Evolutionary conservation across 2,888 invertebrate species (phyloP), one percentile per base, ranked within the genome.

Genomic region (Sinodicranocentrus sp.): DNA sequence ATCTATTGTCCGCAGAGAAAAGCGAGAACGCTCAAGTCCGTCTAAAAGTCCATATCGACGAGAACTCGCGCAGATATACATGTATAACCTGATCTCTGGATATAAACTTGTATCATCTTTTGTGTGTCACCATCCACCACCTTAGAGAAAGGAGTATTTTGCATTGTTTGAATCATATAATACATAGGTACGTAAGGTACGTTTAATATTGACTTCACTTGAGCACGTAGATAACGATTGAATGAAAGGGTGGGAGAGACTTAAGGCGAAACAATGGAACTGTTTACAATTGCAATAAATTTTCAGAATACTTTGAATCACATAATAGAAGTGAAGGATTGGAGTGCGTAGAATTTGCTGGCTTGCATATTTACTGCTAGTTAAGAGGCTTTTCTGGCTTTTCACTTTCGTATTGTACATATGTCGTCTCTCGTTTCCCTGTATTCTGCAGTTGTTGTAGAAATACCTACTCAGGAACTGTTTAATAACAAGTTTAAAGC

Each of bases 221-320:
- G 6, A 39, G 39, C 13, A 39, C 13, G 48, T 48, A 48, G 48
- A 48, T n/a, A 48, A 48, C 48, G 5, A 48, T 48, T 48, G 48
- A 48, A 48, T 3, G 5, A 3, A 48, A 48, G 48, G 15, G 48
- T 48, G n/a, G 48, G 15, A n/a, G 15, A n/a, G 15, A 39, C 39
- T 65, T 28, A 28, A 67, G 43, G 43, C 19, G 2, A 43, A 67
- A 67, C 67, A 67, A 67, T 67, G 39, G 67, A 19, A 17, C 19
- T 67, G 67, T 67, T 67, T 67, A 67, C 67, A 67, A 67, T 44
- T 67, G 67, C 44, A 67, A 67, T 67, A 67, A 67, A 67, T 67
- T 67, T 67, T 67, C 67, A 13, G 21, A 67, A 67, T 44, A 67
- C 67, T 67, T 43, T 8, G 61, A 48, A 48, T n/a, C n/a, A 33